Percentiles rank a stretch among this genome's conserved stretches.
phyloP scores from a whole-genome alignment of 2,888 invertebrate species.

The Melanchra persicariae region DNA sequence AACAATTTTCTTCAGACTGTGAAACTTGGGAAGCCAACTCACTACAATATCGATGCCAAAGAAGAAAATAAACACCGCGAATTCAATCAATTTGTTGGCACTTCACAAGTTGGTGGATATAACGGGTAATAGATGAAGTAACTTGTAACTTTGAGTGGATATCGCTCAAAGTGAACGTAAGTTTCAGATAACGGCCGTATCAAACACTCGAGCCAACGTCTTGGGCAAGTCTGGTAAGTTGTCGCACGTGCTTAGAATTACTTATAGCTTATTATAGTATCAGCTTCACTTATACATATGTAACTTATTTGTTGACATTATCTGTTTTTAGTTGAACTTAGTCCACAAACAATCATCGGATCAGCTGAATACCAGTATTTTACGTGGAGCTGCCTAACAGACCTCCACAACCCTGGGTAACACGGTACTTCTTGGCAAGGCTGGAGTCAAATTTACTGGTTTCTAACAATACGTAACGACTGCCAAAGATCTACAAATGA shows the following conservation, averaged over 20 bases:
- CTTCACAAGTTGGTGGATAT: background rate
- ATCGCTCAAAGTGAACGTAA: conserved; percentile 22
- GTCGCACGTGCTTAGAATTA: conserved; percentile 32
- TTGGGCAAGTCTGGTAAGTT: conserved; percentile 38
- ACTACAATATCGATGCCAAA: no score
- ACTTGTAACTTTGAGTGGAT: background rate
- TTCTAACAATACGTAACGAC: no score
- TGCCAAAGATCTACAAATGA: no score
- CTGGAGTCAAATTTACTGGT: no score
- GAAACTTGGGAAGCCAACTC: no score
- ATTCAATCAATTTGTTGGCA: background rate
- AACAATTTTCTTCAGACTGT: no score
- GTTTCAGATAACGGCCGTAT: conserved; percentile 33
- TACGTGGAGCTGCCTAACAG: no score
- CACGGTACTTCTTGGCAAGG: no score
- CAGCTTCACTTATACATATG: conserved; percentile 18
- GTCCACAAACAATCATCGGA: no score
- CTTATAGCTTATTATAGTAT: background rate
- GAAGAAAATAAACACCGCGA: no score
- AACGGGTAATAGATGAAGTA: conserved; percentile 1
- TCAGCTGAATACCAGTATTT: no score
- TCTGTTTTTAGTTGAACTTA: background rate
- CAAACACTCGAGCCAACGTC: conserved; percentile 22
- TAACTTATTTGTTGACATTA: background rate
- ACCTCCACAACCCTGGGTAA: no score